phyloP scores from a whole-genome alignment of 2,797 vertebrate species.

The Arrhamphus sclerolepis region DNA sequence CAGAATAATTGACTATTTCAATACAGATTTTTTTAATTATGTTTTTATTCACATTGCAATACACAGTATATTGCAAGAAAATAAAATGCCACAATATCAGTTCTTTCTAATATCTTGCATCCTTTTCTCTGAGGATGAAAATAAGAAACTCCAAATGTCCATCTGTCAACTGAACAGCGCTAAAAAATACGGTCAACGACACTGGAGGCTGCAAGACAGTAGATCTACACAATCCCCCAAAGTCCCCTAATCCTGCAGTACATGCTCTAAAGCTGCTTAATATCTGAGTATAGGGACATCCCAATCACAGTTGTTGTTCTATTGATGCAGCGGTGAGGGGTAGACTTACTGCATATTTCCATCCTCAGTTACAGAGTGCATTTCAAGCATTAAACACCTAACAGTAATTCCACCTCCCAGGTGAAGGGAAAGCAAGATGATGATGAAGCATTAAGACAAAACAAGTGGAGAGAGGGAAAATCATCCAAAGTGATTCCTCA shows the following conservation, averaged over 20 bases:
- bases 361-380: conserved; percentile 17
- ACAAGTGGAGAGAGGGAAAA: not conserved
- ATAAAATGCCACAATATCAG: not conserved
- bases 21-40: too few species aligned
- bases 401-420: not conserved
- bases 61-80: not conserved
- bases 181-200: conserved; percentile 18
- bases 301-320: conserved; percentile 29
- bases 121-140: conserved; percentile 25
- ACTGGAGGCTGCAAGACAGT: conserved; percentile 29
- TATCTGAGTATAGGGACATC: conserved; percentile 35
- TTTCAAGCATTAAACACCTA: conserved; percentile 42
- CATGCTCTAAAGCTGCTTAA: conserved; percentile 64
- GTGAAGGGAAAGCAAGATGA: not conserved
- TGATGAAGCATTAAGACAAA: too few species aligned
- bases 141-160: conserved; percentile 16
- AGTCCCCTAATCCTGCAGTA: conserved; percentile 60
- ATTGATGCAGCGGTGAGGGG: conserved; percentile 30
- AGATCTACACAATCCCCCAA: conserved; percentile 55
- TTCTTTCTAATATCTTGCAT: not conserved
- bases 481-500: conserved; percentile 19
- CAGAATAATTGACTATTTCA: too few species aligned
- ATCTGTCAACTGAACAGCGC: conserved; percentile 24
- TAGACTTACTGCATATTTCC: conserved; percentile 40
- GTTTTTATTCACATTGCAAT: not conserved